These are phyloP conservation scores for Artibeus lituratus DNA, from an alignment of 2,797 vertebrate species.

Conservation along the genomic window DNA sequence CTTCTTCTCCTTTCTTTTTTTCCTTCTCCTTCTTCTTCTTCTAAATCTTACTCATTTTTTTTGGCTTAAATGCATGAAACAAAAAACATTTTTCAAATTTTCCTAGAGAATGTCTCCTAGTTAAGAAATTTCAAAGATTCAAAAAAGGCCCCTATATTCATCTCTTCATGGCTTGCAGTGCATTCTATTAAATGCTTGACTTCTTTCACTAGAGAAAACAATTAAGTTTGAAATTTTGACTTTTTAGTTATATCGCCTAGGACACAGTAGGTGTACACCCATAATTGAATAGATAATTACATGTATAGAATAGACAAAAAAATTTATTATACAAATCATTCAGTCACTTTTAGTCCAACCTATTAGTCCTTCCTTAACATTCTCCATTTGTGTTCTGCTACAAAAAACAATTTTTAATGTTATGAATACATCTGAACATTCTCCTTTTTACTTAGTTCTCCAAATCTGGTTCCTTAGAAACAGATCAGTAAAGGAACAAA, in stretches of 20 bases:
- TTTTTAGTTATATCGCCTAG: not conserved
- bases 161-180: not conserved
- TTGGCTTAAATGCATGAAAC: not conserved
- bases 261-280: not conserved
- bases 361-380: not conserved
- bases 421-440: not conserved
- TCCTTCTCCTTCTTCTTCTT: too few relatives aligned
- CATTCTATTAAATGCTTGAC: not conserved
- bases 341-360: not conserved
- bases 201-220: not conserved
- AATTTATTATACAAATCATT: not conserved
- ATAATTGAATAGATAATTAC: not conserved
- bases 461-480: not conserved
- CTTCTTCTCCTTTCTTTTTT: too few relatives aligned
- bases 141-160: not conserved
- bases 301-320: not conserved
- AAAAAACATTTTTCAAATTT: not conserved
- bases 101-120: not conserved
- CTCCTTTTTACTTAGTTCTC: not conserved
- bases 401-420: not conserved
- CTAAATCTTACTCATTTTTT: not conserved
- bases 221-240: not conserved
- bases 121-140: not conserved
- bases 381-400: not conserved
- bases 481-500: not conserved